These are phyloP conservation scores for Eupithecia pulchellata DNA, from an alignment of 2,888 invertebrate genomes.

Conservation along the genomic window DNA sequence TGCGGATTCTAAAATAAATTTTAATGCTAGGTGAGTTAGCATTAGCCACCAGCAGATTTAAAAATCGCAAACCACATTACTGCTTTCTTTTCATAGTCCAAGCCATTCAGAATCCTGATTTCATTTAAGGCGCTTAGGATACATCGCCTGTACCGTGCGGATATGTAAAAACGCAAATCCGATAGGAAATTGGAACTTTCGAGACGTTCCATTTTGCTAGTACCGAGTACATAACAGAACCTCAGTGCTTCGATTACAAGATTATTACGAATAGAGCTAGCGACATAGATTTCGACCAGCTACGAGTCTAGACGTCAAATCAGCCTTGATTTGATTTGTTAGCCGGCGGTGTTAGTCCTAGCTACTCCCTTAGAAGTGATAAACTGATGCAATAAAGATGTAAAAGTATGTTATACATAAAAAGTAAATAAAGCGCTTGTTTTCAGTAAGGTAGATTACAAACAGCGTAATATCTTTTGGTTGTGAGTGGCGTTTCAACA, in stretches of 20 bases:
- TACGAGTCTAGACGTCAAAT: too few relatives aligned
- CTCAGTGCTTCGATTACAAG: too few relatives aligned
- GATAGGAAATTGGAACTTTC: not conserved
- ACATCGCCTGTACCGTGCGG: not conserved
- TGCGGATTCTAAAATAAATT: too few relatives aligned
- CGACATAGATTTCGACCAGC: not conserved
- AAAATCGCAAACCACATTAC: too few relatives aligned
- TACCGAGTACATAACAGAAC: too few relatives aligned
- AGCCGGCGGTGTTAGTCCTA: not conserved
- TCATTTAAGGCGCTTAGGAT: too few relatives aligned
- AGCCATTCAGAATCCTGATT: not conserved
- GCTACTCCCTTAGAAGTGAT: not conserved
- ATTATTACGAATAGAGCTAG: not conserved
- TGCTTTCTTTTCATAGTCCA: too few relatives aligned
- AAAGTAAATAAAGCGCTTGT: not conserved
- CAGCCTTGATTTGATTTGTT: too few relatives aligned
- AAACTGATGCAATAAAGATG: not conserved
- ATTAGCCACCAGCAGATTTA: too few relatives aligned
- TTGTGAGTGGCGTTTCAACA: not conserved
- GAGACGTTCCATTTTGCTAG: too few relatives aligned
- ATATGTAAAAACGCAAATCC: not conserved
- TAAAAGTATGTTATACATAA: too few relatives aligned
- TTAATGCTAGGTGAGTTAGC: too few relatives aligned
- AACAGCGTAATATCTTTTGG: not conserved
- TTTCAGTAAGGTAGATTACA: not conserved